phyloP scores from a whole-genome alignment of 2,888 invertebrate genomes.

The Drosophila infuscata region DNA sequence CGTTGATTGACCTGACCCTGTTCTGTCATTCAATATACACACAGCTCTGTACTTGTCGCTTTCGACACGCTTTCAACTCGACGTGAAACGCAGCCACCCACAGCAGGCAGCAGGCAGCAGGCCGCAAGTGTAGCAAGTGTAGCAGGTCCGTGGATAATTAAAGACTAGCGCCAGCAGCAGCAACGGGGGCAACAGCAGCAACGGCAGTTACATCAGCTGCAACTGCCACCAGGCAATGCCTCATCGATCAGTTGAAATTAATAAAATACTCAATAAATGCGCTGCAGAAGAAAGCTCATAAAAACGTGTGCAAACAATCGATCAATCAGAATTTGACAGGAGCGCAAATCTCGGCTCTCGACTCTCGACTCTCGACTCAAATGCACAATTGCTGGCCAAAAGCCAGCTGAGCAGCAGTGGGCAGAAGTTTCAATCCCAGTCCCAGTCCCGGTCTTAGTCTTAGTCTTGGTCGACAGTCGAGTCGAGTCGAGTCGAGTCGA shows the following conservation, averaged over 20 bases:
- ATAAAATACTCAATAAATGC: slow-evolving; percentile 80
- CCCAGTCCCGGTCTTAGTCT: background rate
- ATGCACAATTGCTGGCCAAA: slow-evolving; percentile 24
- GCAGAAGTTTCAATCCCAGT: background rate
- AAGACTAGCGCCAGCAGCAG: slow-evolving; percentile 22
- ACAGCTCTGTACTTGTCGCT: slow-evolving; percentile 27
- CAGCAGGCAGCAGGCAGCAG: background rate
- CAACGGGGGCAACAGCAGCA: background rate
- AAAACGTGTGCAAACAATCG: slow-evolving; percentile 81
- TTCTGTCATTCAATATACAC: slow-evolving; percentile 27
- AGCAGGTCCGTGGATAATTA: slow-evolving; percentile 42
- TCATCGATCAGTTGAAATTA: slow-evolving; percentile 80
- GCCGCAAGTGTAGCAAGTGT: too few species aligned
- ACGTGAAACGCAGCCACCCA: slow-evolving; percentile 16
- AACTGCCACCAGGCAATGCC: slow-evolving; percentile 30
- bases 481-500: slow-evolving; percentile 9
- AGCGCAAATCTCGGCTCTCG: slow-evolving; percentile 45
- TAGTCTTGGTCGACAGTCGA: slow-evolving; percentile 11
- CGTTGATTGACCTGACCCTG: slow-evolving; percentile 36
- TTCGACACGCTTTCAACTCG: slow-evolving; percentile 47
- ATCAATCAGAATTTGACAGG: slow-evolving; percentile 79
- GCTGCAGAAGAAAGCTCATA: slow-evolving; percentile 71
- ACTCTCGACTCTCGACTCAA: slow-evolving; percentile 27
- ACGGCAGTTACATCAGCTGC: slow-evolving; percentile 7
- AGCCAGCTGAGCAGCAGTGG: slow-evolving; percentile 11